Conservation (phyloP, 2,797 vertebrate genomes). For the Sus cebifrons region DNA sequence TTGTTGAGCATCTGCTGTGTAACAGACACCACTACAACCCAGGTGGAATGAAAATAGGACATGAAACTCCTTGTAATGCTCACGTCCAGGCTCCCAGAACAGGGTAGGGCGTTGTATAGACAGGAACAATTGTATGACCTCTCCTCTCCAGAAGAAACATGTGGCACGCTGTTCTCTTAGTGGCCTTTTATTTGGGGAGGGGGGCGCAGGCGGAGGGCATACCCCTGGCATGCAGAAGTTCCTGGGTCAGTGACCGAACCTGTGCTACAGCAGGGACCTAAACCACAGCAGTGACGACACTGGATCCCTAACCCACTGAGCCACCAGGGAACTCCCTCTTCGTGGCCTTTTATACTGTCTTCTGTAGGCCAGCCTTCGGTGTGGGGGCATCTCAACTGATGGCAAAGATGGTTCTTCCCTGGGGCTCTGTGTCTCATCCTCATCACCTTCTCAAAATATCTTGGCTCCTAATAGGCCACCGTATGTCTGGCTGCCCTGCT, state of each 20-base stretch:
- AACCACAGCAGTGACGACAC: too few relatives aligned
- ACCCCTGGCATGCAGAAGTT: too few relatives aligned
- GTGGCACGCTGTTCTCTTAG: background rate
- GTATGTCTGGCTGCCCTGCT: slow-evolving; percentile 69
- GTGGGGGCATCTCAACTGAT: slow-evolving; percentile 13
- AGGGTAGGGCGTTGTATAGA: background rate
- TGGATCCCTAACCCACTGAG: too few relatives aligned
- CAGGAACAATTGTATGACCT: background rate
- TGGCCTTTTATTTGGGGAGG: background rate
- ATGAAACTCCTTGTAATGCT: background rate
- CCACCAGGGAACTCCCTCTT: background rate
- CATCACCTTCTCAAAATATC: slow-evolving; percentile 26
- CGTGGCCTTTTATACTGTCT: background rate
- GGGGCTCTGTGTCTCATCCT: slow-evolving; percentile 3
- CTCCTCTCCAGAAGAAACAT: slow-evolving; percentile 31
- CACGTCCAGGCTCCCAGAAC: background rate
- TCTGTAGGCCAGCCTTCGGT: slow-evolving; percentile 41
- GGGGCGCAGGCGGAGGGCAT: too few relatives aligned
- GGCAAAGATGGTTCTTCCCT: slow-evolving; percentile 42
- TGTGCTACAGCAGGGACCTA: too few relatives aligned
- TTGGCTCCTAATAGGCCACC: slow-evolving; percentile 73
- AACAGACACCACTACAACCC: background rate
- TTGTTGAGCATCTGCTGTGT: slow-evolving; percentile 18
- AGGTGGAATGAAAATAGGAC: background rate
- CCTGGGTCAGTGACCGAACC: too few relatives aligned